These are phyloP conservation scores for Seriola quinqueradiata DNA, from an alignment of 2,113 vertebrate genomes.

Conservation along the genomic window DNA sequence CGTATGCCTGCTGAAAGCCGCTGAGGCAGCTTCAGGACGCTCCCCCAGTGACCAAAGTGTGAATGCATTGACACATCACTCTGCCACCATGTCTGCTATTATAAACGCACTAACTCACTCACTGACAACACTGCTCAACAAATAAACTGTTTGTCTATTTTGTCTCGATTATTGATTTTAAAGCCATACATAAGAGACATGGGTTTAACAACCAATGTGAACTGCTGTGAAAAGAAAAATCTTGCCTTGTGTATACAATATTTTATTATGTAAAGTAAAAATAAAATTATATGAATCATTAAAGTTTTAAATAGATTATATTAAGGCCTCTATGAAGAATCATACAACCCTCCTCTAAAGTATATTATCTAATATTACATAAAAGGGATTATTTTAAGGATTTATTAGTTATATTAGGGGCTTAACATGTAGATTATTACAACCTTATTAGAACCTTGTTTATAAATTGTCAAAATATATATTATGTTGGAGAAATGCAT, in stretches of 20 bases:
- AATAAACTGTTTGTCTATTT: slow-evolving; percentile 85
- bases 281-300: slow-evolving; percentile 70
- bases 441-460: slow-evolving; percentile 65
- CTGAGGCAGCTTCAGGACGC: slow-evolving; percentile 88
- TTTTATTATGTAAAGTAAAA: slow-evolving; percentile 93
- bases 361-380: slow-evolving; percentile 66
- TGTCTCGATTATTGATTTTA: slow-evolving; percentile 92
- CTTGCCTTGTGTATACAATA: slow-evolving; percentile 91
- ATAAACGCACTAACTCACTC: slow-evolving; percentile 95
- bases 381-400: slow-evolving; percentile 66
- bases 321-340: slow-evolving; percentile 72
- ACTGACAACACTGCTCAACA: slow-evolving; percentile 94
- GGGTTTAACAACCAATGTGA: slow-evolving; percentile 84
- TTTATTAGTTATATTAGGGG: slow-evolving; percentile 60
- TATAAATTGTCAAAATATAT: slow-evolving; percentile 68
- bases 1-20: slow-evolving; percentile 91
- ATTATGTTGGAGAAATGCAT: slow-evolving; percentile 67
- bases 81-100: slow-evolving; percentile 92
- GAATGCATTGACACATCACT: slow-evolving; percentile 92
- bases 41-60: slow-evolving; percentile 88
- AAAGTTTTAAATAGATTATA: slow-evolving; percentile 85
- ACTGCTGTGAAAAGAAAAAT: slow-evolving; percentile 88
- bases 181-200: slow-evolving; percentile 95
- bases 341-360: slow-evolving; percentile 52
- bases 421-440: slow-evolving; percentile 56